These are phyloP conservation scores for Amorpha juglandis DNA, from an alignment of 2,888 invertebrate species.

Conservation along the genomic window DNA sequence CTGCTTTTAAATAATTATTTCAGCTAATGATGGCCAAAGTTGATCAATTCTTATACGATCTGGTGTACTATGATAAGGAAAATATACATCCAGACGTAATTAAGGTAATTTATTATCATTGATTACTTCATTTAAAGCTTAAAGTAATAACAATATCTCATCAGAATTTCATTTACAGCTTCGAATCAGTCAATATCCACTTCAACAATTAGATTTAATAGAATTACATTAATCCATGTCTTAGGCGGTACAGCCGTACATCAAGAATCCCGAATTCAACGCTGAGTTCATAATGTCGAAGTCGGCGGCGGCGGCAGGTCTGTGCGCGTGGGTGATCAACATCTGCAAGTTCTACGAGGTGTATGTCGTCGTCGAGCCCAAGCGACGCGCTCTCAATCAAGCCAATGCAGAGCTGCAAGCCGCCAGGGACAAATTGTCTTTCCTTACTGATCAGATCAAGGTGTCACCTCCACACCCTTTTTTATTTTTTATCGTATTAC, in stretches of 20 bases:
- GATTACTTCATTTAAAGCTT: too few relatives aligned
- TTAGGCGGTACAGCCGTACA: constrained; percentile 83
- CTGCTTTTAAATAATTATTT: constrained; percentile 33
- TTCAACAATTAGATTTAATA: background rate
- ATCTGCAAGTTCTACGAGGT: constrained; percentile 95
- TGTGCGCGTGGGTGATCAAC: constrained; percentile 98
- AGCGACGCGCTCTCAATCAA: constrained; percentile 91
- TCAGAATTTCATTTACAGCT: too few relatives aligned
- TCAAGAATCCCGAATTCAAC: constrained; percentile 90
- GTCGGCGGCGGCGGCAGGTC: constrained; percentile 95
- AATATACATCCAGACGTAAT: constrained; percentile 95
- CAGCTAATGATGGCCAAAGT: constrained; percentile 93
- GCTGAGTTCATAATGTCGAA: constrained; percentile 93
- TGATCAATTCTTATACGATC: constrained; percentile 92
- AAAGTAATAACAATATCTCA: too few relatives aligned
- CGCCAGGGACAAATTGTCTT: constrained; percentile 91
- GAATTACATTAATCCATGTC: constrained; percentile 19
- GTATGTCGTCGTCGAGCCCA: constrained; percentile 96
- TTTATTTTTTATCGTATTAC: background rate
- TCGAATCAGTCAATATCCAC: too few relatives aligned
- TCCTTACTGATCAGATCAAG: constrained; percentile 88
- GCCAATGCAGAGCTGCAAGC: constrained; percentile 93
- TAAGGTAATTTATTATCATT: constrained; percentile 82
- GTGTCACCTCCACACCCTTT: constrained; percentile 57
- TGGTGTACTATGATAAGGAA: constrained; percentile 96